phyloP scores from a whole-genome alignment of 1,140 invertebrate genomes.

The Eurosta solidaginis region DNA sequence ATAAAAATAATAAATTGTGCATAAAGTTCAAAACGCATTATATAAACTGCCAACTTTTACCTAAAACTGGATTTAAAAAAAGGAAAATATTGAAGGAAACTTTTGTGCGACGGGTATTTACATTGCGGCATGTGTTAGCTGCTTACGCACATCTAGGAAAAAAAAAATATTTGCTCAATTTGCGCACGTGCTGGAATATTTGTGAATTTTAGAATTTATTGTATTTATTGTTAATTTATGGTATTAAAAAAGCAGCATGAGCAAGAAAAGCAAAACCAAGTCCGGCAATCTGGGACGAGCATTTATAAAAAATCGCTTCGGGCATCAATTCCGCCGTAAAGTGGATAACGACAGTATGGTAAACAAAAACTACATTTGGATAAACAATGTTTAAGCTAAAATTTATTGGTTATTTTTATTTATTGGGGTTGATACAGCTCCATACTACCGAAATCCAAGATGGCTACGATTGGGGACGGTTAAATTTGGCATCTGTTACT shows the following conservation, averaged over 20 bases:
- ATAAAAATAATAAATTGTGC: too few species aligned
- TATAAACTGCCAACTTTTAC: too few species aligned
- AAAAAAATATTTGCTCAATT: not conserved
- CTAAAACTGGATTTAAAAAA: too few species aligned
- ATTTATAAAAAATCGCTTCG: conserved; percentile 79
- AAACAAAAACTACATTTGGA: conserved; percentile 39
- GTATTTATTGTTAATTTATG: not conserved
- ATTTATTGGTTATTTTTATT: too few species aligned
- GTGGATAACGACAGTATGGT: conserved; percentile 70
- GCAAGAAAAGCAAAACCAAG: conserved; percentile 43
- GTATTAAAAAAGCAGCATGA: conserved; percentile 32
- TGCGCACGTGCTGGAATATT: not conserved
- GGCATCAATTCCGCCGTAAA: conserved; percentile 64
- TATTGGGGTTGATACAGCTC: too few species aligned
- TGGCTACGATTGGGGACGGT: conserved; percentile 85
- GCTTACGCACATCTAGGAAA: not conserved
- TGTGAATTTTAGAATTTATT: not conserved
- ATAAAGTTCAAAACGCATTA: too few species aligned
- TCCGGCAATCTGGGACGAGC: conserved; percentile 67
- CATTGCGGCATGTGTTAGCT: too few species aligned
- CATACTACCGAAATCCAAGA: conserved; percentile 88
- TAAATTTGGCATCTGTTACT: conserved; percentile 92
- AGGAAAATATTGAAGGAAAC: too few species aligned
- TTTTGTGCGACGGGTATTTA: too few species aligned
- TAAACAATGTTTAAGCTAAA: conserved; percentile 24